Conservation (phyloP, 2,113 vertebrate genomes). For the Rhynchopsitta pachyrhyncha region DNA sequence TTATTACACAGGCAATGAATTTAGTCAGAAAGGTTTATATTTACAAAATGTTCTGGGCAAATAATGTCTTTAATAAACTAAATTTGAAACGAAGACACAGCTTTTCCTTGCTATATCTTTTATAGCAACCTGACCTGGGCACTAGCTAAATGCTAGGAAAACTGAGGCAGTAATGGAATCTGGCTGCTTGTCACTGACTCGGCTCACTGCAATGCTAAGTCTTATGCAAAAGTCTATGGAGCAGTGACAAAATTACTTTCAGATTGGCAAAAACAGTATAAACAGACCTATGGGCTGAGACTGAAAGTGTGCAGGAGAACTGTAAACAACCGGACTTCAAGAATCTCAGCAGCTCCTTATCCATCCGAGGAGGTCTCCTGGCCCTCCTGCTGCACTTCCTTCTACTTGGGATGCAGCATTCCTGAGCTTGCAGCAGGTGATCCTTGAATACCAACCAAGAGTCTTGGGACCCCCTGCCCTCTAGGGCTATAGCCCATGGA, state of each 20-base stretch:
- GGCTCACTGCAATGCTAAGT: background rate
- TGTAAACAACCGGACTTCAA: conserved; percentile 54
- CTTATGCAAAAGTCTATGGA: background rate
- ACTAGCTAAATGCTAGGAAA: conserved; percentile 47
- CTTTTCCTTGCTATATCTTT: conserved; percentile 3
- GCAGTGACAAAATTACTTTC: background rate
- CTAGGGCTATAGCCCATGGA: too few species aligned
- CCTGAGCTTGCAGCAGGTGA: too few species aligned
- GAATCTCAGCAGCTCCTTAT: background rate
- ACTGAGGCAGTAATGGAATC: conserved; percentile 4
- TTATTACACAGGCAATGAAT: background rate
- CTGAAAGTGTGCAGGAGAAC: background rate
- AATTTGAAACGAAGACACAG: background rate
- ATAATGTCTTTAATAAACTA: background rate
- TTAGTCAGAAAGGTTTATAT: background rate
- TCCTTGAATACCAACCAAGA: too few species aligned
- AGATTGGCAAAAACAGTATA: conserved; percentile 33
- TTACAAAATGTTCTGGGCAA: background rate
- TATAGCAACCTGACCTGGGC: conserved; percentile 9
- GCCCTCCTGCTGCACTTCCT: too few species aligned
- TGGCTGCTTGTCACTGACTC: conserved; percentile 7
- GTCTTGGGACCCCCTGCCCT: too few species aligned
- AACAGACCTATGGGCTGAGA: conserved; percentile 38
- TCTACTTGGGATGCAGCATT: too few species aligned
- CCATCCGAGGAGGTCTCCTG: too few species aligned